Evolutionary conservation across 2,113 vertebrate genomes (phyloP).

Genomic region (Miniopterus natalensis): DNA sequence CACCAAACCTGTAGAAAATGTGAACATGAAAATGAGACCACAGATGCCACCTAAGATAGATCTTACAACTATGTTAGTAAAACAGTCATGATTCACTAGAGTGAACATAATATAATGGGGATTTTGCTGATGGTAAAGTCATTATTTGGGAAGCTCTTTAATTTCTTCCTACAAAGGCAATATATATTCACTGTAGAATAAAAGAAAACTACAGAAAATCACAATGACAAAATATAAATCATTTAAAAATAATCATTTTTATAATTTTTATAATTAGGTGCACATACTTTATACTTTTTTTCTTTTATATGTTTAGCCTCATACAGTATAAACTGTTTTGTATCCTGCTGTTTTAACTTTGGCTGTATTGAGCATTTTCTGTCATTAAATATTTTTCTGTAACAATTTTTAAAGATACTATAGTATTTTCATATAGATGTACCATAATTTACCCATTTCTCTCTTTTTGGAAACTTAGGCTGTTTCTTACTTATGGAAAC

Average conservation of each 20-base stretch:
- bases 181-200: neutral
- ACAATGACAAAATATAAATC: slow-evolving; percentile 21
- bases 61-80: neutral
- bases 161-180: slow-evolving; percentile 41
- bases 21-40: slow-evolving; percentile 51
- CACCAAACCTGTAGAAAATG: slow-evolving; percentile 92
- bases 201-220: slow-evolving; percentile 11
- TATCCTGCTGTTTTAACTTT: neutral
- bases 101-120: neutral
- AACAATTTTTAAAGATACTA: slow-evolving; percentile 15
- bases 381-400: slow-evolving; percentile 39
- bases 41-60: neutral
- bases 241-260: slow-evolving; percentile 38
- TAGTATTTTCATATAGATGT: neutral
- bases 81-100: neutral
- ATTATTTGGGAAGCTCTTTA: neutral
- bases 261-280: slow-evolving; percentile 6
- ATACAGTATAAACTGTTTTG: slow-evolving; percentile 24
- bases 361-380: slow-evolving; percentile 16
- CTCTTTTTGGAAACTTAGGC: neutral
- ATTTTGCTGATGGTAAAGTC: neutral
- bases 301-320: neutral
- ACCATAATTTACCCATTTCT: slow-evolving; percentile 3
- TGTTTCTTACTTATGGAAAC: neutral
- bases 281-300: neutral